A percentile compares a stretch with the other conserved stretches of the same genome.
Evolutionary conservation across 2,888 invertebrate species (phyloP).

Genomic region (Colostygia pectinataria): DNA sequence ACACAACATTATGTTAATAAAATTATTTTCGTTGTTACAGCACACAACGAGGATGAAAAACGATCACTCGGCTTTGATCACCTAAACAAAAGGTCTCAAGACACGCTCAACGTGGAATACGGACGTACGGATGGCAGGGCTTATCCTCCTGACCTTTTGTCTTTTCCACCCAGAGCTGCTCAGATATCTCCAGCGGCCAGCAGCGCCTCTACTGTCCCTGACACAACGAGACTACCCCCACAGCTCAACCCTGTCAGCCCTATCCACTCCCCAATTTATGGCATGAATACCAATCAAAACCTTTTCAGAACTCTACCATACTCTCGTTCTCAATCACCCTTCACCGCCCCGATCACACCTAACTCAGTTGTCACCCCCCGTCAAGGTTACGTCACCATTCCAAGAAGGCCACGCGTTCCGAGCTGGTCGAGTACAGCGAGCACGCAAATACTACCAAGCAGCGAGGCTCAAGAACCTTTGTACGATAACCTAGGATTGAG

Average conservation of each 20-base stretch:
- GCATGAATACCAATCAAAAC: conserved; percentile 83
- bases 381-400: conserved; percentile 94
- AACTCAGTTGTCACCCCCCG: conserved; percentile 86
- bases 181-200: conserved; percentile 91
- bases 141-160: conserved; percentile 91
- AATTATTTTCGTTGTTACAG: conserved; percentile 57
- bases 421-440: conserved; percentile 89
- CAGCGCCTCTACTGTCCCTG: conserved; percentile 91
- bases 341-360: conserved; percentile 84
- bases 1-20: conserved; percentile 3
- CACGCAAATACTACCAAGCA: conserved; percentile 75
- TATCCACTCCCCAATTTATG: conserved; percentile 86
- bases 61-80: conserved; percentile 86
- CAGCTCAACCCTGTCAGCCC: conserved; percentile 86
- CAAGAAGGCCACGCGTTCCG: conserved; percentile 90
- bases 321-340: conserved; percentile 90
- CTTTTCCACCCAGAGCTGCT: conserved; percentile 88
- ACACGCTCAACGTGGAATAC: conserved; percentile 79
- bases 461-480: conserved; percentile 87
- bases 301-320: conserved; percentile 92
- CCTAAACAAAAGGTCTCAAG: conserved; percentile 80
- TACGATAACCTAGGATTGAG: conserved; percentile 93
- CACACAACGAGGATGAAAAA: conserved; percentile 87
- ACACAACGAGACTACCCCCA: conserved; percentile 84
- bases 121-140: conserved; percentile 83